phyloP scores from a whole-genome alignment of 2,797 vertebrate genomes.

The Sylvilagus floridanus region DNA sequence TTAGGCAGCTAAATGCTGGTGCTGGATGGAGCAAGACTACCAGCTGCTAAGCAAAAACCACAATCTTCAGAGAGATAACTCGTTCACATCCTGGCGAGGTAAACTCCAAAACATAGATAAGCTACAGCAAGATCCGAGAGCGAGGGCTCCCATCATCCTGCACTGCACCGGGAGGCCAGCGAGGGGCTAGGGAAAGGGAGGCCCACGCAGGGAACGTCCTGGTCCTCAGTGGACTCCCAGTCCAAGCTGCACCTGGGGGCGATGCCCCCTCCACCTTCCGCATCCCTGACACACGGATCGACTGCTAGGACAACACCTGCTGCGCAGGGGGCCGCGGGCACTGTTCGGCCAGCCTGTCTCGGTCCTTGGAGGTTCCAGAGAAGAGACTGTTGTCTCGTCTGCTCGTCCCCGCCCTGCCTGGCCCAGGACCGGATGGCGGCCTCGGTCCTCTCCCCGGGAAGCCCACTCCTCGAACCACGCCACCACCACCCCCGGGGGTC shows the following conservation, averaged over 20 bases:
- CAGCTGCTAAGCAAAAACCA: neutral
- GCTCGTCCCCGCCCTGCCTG: neutral
- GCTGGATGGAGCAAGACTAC: neutral
- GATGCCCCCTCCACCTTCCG: neutral
- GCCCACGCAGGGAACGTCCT: neutral
- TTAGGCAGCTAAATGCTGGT: neutral
- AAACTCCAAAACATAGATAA: neutral
- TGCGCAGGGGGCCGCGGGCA: neutral
- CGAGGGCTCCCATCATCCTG: neutral
- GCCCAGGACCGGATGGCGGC: neutral
- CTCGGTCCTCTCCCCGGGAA: neutral
- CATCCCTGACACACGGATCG: neutral
- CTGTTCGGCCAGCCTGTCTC: neutral
- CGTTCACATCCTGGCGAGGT: neutral
- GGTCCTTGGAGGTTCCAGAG: neutral
- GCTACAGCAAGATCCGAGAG: neutral
- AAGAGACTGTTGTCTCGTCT: neutral
- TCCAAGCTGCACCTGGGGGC: neutral
- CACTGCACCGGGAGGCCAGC: neutral
- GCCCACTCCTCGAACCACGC: neutral
- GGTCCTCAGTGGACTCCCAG: neutral
- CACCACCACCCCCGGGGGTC: neutral
- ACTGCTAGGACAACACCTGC: neutral
- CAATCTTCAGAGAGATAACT: neutral
- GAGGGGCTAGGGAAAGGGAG: neutral